Evolutionary conservation across 2,888 invertebrate genomes (phyloP).

Genomic region (Polymixis lichenea): DNA sequence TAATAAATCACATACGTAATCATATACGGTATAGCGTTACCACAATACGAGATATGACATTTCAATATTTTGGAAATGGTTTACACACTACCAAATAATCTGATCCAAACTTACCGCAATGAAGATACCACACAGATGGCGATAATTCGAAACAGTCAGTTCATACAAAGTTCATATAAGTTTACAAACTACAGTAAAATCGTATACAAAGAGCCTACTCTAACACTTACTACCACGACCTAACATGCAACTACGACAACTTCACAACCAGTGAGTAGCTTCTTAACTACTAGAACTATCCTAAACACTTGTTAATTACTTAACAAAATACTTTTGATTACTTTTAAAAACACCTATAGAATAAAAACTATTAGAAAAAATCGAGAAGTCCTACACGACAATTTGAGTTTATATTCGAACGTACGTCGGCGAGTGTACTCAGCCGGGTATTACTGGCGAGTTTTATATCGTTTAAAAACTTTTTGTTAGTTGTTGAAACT

Average conservation of each 20-base stretch:
- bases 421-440: conserved; percentile 20
- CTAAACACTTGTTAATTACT: conserved; percentile 64
- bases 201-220: conserved; percentile 71
- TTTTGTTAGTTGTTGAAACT: conserved; percentile 57
- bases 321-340: conserved; percentile 56
- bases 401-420: conserved; percentile 49
- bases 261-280: conserved; percentile 81
- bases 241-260: conserved; percentile 69
- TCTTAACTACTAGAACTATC: conserved; percentile 64
- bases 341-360: conserved; percentile 54
- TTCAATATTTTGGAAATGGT: conserved; percentile 4
- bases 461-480: conserved; percentile 51
- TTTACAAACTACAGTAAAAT: conserved; percentile 67
- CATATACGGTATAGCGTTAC: background rate
- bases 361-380: conserved; percentile 57
- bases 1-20: background rate
- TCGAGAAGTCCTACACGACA: conserved; percentile 55
- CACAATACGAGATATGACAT: background rate
- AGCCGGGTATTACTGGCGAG: conserved; percentile 39
- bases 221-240: conserved; percentile 67
- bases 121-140: conserved; percentile 56
- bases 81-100: conserved; percentile 39
- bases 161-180: conserved; percentile 63
- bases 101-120: conserved; percentile 64
- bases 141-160: conserved; percentile 60